Conservation (phyloP, 2,113 vertebrate genomes). For the Prunella himalayana region DNA sequence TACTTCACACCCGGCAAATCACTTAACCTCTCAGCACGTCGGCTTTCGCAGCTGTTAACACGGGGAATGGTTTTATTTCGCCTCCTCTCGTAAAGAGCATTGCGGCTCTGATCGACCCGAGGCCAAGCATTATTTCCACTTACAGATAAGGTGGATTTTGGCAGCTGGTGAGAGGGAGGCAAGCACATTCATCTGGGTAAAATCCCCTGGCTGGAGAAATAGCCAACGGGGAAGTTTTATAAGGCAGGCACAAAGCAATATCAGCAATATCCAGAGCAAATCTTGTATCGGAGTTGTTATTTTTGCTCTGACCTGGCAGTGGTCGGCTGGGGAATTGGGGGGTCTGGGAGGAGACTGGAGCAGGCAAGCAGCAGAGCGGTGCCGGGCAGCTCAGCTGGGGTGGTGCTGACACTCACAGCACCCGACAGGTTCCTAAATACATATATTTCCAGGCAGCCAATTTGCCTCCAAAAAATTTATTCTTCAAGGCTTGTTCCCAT, state of each 20-base stretch:
- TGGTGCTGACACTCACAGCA: not conserved
- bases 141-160: slow-evolving; percentile 20
- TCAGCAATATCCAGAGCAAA: slow-evolving; percentile 53
- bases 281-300: slow-evolving; percentile 13
- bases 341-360: not conserved
- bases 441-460: slow-evolving; percentile 48
- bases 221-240: slow-evolving; percentile 35
- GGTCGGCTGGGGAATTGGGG: not conserved
- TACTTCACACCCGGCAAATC: not conserved
- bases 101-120: not conserved
- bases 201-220: slow-evolving; percentile 34
- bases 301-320: not conserved
- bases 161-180: not conserved
- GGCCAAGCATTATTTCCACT: slow-evolving; percentile 10
- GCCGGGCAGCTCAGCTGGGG: not conserved
- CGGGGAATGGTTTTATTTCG: not conserved
- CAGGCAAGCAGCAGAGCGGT: not conserved
- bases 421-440: slow-evolving; percentile 28
- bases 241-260: slow-evolving; percentile 46
- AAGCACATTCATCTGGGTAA: slow-evolving; percentile 33
- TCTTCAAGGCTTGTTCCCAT: slow-evolving; percentile 61
- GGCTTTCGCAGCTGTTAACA: slow-evolving; percentile 8
- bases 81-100: not conserved
- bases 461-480: slow-evolving; percentile 60
- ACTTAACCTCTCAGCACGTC: not conserved